Base-by-base conservation (phyloP, 2,888 invertebrate species). In the Leucophenga montana region DNA sequence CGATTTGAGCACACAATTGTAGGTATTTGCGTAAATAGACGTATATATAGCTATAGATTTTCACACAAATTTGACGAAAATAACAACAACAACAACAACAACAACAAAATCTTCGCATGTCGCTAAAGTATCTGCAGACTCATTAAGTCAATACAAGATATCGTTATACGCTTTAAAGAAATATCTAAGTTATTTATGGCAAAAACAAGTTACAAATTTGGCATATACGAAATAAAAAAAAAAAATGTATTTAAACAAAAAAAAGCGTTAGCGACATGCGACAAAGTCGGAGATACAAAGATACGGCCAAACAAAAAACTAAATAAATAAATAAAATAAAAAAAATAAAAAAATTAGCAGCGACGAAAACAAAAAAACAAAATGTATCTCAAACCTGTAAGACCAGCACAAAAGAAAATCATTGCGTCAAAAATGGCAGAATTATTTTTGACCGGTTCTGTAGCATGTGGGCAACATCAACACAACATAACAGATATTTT, bases 401-500 rank as follows among this genome's bases (percentile, higher is more conserved):
- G 33, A 59, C 59, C 59, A 59, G 59, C 33, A 59, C 33, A 33
- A 57, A 20, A 59, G 59, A 31, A 16, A 33, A 31, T 18, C 27
- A 59, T 54, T n/a, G 27, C 59, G 71, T 80, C 81, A 77, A 80
- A 84, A 79, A 83, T 80, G 78, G 81, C 72, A 85, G 75, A 83
- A 82, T 78, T 59, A 81, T 81, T 77, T 78, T 75, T 78, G 78
- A 79, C 84, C 84, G 81, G 85, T 85, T 85, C 84, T 72, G 57
- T 72, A 70, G 68, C 68, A 54, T 66, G 59, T 59, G 59, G 31
- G 59, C 39, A 16, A 16, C 33, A 14, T 27, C 27, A 39, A 8
- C 39, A 11, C 39, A 39, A 39, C 39, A 39, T 39, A 11, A 39
- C 3, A 39, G 39, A 39, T 39, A 39, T 27, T 27, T 3, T 3